Evolutionary conservation across 2,797 vertebrate genomes (phyloP).

Genomic region (Coracias cyanogaster): DNA sequence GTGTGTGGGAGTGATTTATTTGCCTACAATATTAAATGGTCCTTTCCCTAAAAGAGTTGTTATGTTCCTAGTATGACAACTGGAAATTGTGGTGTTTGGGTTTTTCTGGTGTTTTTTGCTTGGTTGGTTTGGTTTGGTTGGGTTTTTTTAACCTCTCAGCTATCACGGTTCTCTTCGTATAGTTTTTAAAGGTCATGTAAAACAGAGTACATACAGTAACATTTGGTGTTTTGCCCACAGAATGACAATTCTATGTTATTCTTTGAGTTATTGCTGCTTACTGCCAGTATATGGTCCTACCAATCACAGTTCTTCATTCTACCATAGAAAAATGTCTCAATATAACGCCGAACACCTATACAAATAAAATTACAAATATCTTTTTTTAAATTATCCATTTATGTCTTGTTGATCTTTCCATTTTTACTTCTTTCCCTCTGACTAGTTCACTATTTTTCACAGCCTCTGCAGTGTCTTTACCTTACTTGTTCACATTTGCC

Average conservation of each 20-base stretch:
- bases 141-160: not conserved
- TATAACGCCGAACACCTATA: not conserved
- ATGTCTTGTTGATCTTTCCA: not conserved
- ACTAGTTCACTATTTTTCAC: not conserved
- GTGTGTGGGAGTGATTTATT: not conserved
- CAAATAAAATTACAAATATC: not conserved
- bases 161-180: not conserved
- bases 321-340: not conserved
- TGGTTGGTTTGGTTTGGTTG: not conserved
- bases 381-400: not conserved
- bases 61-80: not conserved
- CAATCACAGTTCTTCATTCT: not conserved
- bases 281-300: fast-evolving
- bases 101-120: not conserved
- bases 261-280: not conserved
- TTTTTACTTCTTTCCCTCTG: not conserved
- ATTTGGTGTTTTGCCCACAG: not conserved
- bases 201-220: not conserved
- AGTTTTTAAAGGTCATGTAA: not conserved
- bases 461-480: not conserved
- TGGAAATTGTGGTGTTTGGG: not conserved
- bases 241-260: not conserved
- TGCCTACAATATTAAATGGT: not conserved
- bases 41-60: not conserved
- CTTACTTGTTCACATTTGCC: not conserved